A percentile compares a stretch with the other conserved stretches of the same genome.
Conservation (phyloP, 2,888 invertebrate species). For the Shargacucullia verbasci region DNA sequence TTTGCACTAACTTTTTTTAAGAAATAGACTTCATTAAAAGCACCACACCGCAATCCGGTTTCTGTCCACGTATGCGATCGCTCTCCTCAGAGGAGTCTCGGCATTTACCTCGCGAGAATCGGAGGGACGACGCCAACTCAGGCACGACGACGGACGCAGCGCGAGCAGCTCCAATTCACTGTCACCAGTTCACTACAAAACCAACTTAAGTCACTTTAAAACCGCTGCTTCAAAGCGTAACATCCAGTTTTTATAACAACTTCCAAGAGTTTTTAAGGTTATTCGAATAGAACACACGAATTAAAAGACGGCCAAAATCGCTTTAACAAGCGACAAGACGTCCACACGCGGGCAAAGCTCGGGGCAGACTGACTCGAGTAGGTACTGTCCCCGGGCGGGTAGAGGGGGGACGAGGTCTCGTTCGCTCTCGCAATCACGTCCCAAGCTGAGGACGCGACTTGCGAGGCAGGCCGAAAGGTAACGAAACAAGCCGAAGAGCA, state of each 20-base stretch:
- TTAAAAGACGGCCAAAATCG: slow-evolving; percentile 78
- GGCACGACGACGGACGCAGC: slow-evolving; percentile 80
- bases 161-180: slow-evolving; percentile 80
- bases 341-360: slow-evolving; percentile 66
- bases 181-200: slow-evolving; percentile 77
- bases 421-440: slow-evolving; percentile 76
- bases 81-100: slow-evolving; percentile 77
- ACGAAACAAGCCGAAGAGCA: slow-evolving; percentile 71
- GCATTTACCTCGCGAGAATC: slow-evolving; percentile 84
- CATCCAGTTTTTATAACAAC: slow-evolving; percentile 64
- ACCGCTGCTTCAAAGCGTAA: slow-evolving; percentile 59
- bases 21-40: slow-evolving; percentile 70
- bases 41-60: slow-evolving; percentile 79
- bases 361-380: slow-evolving; percentile 76
- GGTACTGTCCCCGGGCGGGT: slow-evolving; percentile 71
- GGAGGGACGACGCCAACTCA: slow-evolving; percentile 83
- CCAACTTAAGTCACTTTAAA: slow-evolving; percentile 68
- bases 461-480: slow-evolving; percentile 73
- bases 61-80: slow-evolving; percentile 82
- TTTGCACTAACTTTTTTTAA: slow-evolving; percentile 62
- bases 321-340: slow-evolving; percentile 59
- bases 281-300: slow-evolving; percentile 77
- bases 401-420: slow-evolving; percentile 68
- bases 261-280: slow-evolving; percentile 66
- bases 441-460: slow-evolving; percentile 73